Evolutionary conservation across 1,140 invertebrate species (phyloP).

Genomic region (Phthorimaea operculella): DNA sequence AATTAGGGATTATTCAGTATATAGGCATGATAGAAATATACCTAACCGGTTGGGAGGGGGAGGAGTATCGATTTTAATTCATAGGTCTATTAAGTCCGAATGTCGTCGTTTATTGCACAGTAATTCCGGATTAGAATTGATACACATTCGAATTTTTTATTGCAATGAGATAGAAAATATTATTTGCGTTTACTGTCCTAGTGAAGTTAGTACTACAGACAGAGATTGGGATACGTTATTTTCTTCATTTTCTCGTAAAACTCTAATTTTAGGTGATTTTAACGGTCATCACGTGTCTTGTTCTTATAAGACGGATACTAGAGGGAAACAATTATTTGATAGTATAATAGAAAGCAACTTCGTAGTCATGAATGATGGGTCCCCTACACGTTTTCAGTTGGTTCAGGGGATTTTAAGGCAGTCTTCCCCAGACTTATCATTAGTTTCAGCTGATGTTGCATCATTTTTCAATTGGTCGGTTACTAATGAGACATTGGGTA

Average conservation of each 20-base stretch:
- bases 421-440: conserved; percentile 18
- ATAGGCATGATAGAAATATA: conserved; percentile 2
- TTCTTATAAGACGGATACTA: conserved; percentile 16
- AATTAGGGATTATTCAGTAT: conserved; percentile 13
- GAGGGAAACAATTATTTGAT: conserved; percentile 17
- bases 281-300: conserved; percentile 18
- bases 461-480: conserved; percentile 12
- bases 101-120: neutral
- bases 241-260: conserved; percentile 4
- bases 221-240: conserved; percentile 23
- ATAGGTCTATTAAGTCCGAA: conserved; percentile 11
- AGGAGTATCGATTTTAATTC: conserved; percentile 12
- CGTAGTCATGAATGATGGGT: conserved; percentile 15
- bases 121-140: conserved; percentile 1
- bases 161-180: conserved; percentile 16
- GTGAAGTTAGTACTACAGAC: conserved; percentile 6
- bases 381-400: conserved; percentile 12
- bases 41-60: conserved; percentile 11
- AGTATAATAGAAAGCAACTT: conserved; percentile 12
- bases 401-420: conserved; percentile 12
- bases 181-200: conserved; percentile 19
- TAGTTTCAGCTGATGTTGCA: conserved; percentile 12
- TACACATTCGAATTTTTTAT: conserved; percentile 10
- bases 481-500: conserved; percentile 10
- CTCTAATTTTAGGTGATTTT: conserved; percentile 15